Evolutionary conservation across 2,797 vertebrate genomes (phyloP).

Genomic region (Neosilurus mollespiculum): DNA sequence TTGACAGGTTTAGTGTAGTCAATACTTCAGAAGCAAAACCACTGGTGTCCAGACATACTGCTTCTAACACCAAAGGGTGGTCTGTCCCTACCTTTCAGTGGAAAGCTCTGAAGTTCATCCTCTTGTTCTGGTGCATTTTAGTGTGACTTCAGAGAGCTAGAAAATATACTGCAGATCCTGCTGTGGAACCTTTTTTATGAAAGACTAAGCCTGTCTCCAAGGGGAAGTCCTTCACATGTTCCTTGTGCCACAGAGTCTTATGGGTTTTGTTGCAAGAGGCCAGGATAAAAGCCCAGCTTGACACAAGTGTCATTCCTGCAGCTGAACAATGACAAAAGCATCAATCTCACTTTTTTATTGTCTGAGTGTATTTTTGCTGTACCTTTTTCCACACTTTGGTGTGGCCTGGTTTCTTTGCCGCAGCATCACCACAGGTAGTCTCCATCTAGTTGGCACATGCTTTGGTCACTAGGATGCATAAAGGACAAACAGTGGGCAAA

Average conservation of each 20-base stretch:
- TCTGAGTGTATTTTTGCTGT: constrained; percentile 9
- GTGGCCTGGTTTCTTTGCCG: not conserved
- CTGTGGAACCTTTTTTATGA: constrained; percentile 51
- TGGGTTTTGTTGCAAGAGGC: constrained; percentile 25
- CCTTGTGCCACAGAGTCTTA: constrained; percentile 26
- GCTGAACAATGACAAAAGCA: constrained; percentile 50
- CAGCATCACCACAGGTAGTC: constrained; percentile 39
- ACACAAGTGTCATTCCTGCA: constrained; percentile 47
- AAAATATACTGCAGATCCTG: constrained; percentile 46
- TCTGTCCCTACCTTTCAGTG: constrained; percentile 8
- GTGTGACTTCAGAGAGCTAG: constrained; percentile 27
- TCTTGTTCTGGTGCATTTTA: constrained; percentile 31
- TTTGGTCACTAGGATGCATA: constrained; percentile 62
- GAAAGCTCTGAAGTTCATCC: constrained; percentile 35
- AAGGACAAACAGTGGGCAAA: constrained; percentile 64
- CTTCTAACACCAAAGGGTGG: constrained; percentile 22
- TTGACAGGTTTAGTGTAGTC: constrained; percentile 4
- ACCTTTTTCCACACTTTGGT: constrained; percentile 54
- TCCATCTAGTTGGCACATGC: constrained; percentile 43
- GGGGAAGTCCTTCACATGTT: constrained; percentile 46
- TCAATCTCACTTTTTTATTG: constrained; percentile 13
- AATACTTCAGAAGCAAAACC: not conserved
- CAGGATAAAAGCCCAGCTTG: constrained; percentile 52
- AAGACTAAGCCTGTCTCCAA: constrained; percentile 48
- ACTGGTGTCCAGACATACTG: constrained; percentile 16